Base-by-base conservation (phyloP, 2,888 invertebrate genomes). In the Perizoma flavofasciatum region DNA sequence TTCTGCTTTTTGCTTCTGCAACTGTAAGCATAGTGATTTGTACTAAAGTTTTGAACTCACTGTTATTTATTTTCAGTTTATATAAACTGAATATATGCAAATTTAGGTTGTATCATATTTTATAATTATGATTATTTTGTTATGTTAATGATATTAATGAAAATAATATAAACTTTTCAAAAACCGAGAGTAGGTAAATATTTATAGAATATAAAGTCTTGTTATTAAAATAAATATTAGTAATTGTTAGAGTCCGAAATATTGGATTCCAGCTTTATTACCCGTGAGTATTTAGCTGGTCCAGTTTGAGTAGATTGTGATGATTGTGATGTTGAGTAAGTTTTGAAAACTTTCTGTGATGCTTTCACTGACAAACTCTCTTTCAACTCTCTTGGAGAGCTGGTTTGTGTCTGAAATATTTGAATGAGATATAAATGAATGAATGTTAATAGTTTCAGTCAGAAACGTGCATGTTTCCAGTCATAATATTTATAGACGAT, bases 281-380 rank as follows among this genome's bases (percentile, higher is more conserved):
- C 92, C 92, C 86, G 85, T 77, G 86, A 78, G 71, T 79, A 80
- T 78, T 85, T 89, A 73, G 78, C 80, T 67, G 83, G 78, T 68
- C 81, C 81, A 70, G 83, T 86, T 73, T 81, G 81, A 77, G 83
- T 83, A 63, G 85, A 78, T 74, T 86, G 88, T 83, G 82, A 73
- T 76, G 86, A 22, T 22, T 22, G 22, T 22, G 22, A 75, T 73
- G 85, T 79, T 55, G 62, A 58, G 77, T 84, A 83, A 59, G 89
- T 86, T 76, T 88, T 89, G 73, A 83, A 85, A 73, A 89, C 83
- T 83, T 86, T 90, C 78, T 92, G 89, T 80, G 92, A 90, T 83
- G 88, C 89, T 87, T 83, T 92, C 85, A 88, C 83, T 84, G 89
- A 84, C 82, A 92, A 88, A 84, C 86, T 91, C 89, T 92, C 92